Conservation (phyloP, 2,797 vertebrate species). For the Ceryle rudis region DNA sequence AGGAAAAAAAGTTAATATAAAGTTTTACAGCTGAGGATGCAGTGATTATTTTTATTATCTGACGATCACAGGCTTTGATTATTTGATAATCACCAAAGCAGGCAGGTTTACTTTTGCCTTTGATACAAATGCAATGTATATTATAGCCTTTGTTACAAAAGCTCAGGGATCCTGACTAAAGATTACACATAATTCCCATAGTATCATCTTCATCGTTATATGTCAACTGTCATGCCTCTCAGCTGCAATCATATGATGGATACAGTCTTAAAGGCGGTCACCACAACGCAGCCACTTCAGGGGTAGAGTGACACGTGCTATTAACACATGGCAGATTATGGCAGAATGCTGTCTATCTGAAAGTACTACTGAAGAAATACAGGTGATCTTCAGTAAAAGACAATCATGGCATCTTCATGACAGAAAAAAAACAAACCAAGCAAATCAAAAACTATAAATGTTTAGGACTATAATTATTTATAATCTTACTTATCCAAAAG, state of each 20-base stretch:
- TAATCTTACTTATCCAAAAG: not conserved
- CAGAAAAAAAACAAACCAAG: not conserved
- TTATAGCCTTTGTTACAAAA: not conserved
- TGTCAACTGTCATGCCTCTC: not conserved
- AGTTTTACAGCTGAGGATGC: not conserved
- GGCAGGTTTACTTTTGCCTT: not conserved
- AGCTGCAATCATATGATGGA: not conserved
- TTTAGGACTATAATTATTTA: not conserved
- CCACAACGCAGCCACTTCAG: not conserved
- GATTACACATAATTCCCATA: not conserved
- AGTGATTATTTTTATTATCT: not conserved
- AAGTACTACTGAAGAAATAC: constrained; percentile 5
- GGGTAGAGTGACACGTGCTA: not conserved
- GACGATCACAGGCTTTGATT: not conserved
- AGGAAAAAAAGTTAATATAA: not conserved
- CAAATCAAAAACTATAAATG: not conserved
- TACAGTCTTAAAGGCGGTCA: not conserved
- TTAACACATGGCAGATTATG: constrained; percentile 50
- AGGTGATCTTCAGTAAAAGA: not conserved
- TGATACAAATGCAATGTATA: not conserved
- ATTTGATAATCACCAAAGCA: not conserved
- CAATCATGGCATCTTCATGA: not conserved
- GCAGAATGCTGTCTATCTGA: constrained; percentile 2
- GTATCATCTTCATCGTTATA: not conserved
- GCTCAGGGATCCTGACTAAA: not conserved